Conservation (phyloP, 1,140 invertebrate genomes). For the honey bee (Apis mellifera) region Amel_HAv3.1 CM009946.2:3785501-3786000, state of each 20-base stretch:
- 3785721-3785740: conserved; percentile 50
- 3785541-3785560: too few relatives aligned
- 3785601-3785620: too few relatives aligned
- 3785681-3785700: conserved; percentile 4
- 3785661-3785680: not conserved
- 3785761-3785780: conserved; percentile 79
- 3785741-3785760: conserved; percentile 79
- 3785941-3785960: conserved; percentile 63
- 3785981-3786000: not conserved
- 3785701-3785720: conserved; percentile 7
- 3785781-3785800: conserved; percentile 76
- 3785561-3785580: too few relatives aligned
- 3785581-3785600: too few relatives aligned
- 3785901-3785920: conserved; percentile 72
- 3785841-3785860: conserved; percentile 52
- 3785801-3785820: conserved; percentile 64
- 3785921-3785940: conserved; percentile 61
- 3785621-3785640: too few relatives aligned
- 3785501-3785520: not conserved
- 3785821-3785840: conserved; percentile 48
- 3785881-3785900: conserved; percentile 59
- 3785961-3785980: conserved; percentile 10
- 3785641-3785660: not conserved
- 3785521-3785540: not conserved
- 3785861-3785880: conserved; percentile 48